Percentiles rank a stretch among this genome's conserved stretches.
Evolutionary conservation across 2,113 vertebrate genomes (phyloP).

Genomic region (Gobio gobio): DNA sequence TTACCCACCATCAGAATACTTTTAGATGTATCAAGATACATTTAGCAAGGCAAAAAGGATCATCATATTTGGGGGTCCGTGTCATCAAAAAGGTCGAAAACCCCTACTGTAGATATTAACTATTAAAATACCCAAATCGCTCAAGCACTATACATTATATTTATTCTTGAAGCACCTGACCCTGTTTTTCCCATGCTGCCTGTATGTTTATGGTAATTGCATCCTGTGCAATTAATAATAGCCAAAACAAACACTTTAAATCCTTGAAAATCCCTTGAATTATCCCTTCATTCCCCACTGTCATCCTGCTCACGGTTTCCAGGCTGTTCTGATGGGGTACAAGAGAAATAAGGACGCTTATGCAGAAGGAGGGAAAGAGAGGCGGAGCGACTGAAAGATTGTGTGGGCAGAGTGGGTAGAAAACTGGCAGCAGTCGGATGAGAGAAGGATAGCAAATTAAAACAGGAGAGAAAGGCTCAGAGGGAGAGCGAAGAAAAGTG

Average conservation of each 20-base stretch:
- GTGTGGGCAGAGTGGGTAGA: constrained; percentile 37
- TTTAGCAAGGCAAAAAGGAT: neutral
- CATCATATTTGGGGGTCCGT: neutral
- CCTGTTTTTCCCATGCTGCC: constrained; percentile 5
- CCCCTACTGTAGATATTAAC: neutral
- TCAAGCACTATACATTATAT: neutral
- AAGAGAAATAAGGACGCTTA: constrained; percentile 17
- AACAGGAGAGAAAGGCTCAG: constrained; percentile 30
- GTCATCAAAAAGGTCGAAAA: neutral
- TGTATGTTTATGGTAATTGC: constrained; percentile 27
- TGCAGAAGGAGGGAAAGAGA: constrained; percentile 20
- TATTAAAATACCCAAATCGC: neutral
- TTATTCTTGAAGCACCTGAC: constrained; percentile 3
- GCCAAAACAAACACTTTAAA: constrained; percentile 54
- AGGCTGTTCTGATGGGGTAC: constrained; percentile 13
- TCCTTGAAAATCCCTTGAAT: constrained; percentile 46
- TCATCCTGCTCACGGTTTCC: constrained; percentile 24
- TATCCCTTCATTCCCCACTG: constrained; percentile 41
- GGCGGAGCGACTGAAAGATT: constrained; percentile 18
- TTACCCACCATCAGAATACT: neutral
- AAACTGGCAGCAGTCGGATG: constrained; percentile 21
- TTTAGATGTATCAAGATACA: neutral
- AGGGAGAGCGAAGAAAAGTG: constrained; percentile 43
- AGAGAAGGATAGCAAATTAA: constrained; percentile 37
- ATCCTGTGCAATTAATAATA: constrained; percentile 43